Evolutionary conservation across 2,888 invertebrate species (phyloP), one percentile per base, ranked within the genome.

Genomic region (Macrosiphum euphorbiae): DNA sequence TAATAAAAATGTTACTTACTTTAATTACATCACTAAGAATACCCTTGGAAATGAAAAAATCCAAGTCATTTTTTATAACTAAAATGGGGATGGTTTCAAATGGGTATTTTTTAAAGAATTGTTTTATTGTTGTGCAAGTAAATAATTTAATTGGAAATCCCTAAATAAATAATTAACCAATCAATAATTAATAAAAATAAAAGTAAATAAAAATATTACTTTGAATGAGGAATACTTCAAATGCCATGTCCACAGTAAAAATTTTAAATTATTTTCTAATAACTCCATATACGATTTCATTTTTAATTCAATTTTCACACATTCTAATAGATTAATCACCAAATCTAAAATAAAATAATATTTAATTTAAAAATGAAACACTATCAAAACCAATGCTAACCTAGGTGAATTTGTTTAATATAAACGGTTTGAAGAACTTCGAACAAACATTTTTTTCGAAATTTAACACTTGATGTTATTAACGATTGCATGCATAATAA

Each of bases 401-500:
- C 35, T 47, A 61, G 13, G n/a, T 94, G 52, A 35, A 94, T 10
- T 95, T 95, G 94, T 95, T 97, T 97, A 13, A 96, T 96, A 91
- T 96, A 96, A 92, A 96, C 96, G 67, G 97, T 95, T 95, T 96
- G 95, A 35, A 97, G 95, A 41, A 97, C 95, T 78, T 96, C 95
- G 92, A 96, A 96, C 4, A 97, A 95, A 87, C 97, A 96, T 95
- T 96, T 96, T 95, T 96, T 96, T 86, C 97, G 96, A 95, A 96
- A 96, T 11, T 96, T 95, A 67, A 96, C 96, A 95, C 96, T 97
- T 5, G 96, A 96, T 78, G 96, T 96, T 52, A 97, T 96, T 10
- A 97, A 95, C 26, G 96, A 96, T 35, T 96, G 96, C 94, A 97
- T 96, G 58, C 96, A 96, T 90, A 97, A 96, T 41, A 97, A 95